Conservation (phyloP, 2,113 vertebrate species). For the Nerophis lumbriciformis region DNA sequence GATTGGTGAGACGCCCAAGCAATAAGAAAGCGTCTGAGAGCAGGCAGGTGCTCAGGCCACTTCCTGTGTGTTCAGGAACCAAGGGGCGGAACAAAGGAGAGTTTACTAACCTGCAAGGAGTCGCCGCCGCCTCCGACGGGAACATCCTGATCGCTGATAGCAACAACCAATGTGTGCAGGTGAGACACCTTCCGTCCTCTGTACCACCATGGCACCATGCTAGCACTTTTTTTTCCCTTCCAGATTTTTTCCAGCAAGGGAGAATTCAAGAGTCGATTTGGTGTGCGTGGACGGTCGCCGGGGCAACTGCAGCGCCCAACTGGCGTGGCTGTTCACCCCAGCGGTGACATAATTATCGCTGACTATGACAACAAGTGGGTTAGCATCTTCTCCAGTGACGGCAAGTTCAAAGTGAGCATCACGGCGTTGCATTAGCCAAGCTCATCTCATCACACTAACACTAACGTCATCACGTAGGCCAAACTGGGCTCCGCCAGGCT, state of each 20-base stretch:
- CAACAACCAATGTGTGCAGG: slow-evolving; percentile 98
- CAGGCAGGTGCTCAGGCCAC: neutral
- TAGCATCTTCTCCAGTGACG: slow-evolving; percentile 95
- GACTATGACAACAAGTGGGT: slow-evolving; percentile 99
- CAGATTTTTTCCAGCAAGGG: slow-evolving; percentile 96
- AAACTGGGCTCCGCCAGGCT: slow-evolving; percentile 94
- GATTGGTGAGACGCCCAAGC: slow-evolving; percentile 75
- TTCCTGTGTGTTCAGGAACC: slow-evolving; percentile 72
- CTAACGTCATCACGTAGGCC: slow-evolving; percentile 65
- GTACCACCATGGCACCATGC: neutral
- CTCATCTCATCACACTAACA: neutral
- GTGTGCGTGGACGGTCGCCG: slow-evolving; percentile 88
- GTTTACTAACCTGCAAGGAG: slow-evolving; percentile 97
- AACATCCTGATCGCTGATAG: slow-evolving; percentile 95
- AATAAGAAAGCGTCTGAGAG: neutral
- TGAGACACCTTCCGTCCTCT: slow-evolving; percentile 40
- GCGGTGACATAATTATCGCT: slow-evolving; percentile 94
- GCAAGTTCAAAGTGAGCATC: slow-evolving; percentile 88
- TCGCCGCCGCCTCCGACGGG: slow-evolving; percentile 84
- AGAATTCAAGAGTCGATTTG: slow-evolving; percentile 93
- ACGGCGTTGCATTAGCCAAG: neutral
- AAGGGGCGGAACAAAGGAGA: slow-evolving; percentile 98
- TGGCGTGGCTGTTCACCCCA: slow-evolving; percentile 92
- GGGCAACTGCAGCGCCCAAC: slow-evolving; percentile 94
- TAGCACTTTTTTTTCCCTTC: neutral